These are phyloP conservation scores for Drosophila infuscata DNA, from an alignment of 2,888 invertebrate species.

Conservation along the genomic window DNA sequence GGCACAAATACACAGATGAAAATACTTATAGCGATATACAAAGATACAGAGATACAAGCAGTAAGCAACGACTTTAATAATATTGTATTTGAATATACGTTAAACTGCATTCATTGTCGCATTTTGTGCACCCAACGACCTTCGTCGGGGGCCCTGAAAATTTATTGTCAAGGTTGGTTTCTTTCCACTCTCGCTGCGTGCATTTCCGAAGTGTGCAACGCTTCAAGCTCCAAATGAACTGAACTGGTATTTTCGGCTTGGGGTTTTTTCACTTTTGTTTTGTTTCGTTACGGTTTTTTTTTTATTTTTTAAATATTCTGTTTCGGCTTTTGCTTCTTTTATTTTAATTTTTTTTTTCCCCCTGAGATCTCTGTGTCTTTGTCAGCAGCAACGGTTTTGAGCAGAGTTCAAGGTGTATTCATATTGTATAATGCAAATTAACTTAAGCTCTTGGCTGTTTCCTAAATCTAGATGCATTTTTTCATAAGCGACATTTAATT, in stretches of 20 bases:
- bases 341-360: slow-evolving; percentile 15
- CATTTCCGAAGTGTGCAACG: slow-evolving; percentile 71
- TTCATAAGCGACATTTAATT: slow-evolving; percentile 30
- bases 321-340: slow-evolving; percentile 31
- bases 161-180: slow-evolving; percentile 77
- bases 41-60: slow-evolving; percentile 2
- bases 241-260: slow-evolving; percentile 69
- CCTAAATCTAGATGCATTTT: slow-evolving; percentile 19
- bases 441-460: slow-evolving; percentile 4
- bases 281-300: background rate
- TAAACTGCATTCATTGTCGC: slow-evolving; percentile 69
- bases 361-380: slow-evolving; percentile 15
- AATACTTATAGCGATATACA: slow-evolving; percentile 1
- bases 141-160: slow-evolving; percentile 71
- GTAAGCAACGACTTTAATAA: slow-evolving; percentile 37
- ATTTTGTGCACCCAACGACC: slow-evolving; percentile 69
- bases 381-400: slow-evolving; percentile 44
- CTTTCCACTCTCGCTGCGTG: slow-evolving; percentile 50
- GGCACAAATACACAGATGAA: slow-evolving; percentile 21
- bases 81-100: slow-evolving; percentile 46
- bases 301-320: slow-evolving; percentile 30
- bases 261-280: slow-evolving; percentile 48
- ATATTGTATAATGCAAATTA: slow-evolving; percentile 31
- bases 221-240: slow-evolving; percentile 61
- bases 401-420: slow-evolving; percentile 66